phyloP scores from a whole-genome alignment of 53 echinoderm and acorn worm genomes.

The Luidia sarsii region DNA sequence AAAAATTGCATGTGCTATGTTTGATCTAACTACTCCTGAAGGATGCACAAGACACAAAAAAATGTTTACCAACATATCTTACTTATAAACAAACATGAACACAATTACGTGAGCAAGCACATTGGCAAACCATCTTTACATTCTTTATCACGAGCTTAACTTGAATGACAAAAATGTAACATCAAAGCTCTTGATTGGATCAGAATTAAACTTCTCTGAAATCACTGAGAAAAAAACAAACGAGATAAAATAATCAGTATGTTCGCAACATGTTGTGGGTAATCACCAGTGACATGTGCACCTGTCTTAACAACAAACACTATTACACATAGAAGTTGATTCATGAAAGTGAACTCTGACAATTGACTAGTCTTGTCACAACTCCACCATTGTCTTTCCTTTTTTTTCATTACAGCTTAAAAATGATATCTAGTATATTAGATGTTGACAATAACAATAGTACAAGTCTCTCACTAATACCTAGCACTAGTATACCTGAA shows the following conservation, averaged over 20 bases:
- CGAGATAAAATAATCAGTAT: not conserved
- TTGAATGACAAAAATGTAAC: not conserved
- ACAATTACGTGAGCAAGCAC: conserved; percentile 2
- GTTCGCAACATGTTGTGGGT: not conserved
- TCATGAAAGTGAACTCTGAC: not conserved
- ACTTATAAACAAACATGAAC: not conserved
- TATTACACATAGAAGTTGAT: not conserved
- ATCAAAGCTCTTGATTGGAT: not conserved
- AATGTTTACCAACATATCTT: not conserved
- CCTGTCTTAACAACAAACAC: conserved; percentile 18
- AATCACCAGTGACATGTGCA: not conserved
- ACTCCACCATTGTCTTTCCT: conserved; percentile 4
- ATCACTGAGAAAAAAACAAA: not conserved
- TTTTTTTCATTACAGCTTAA: conserved; percentile 28
- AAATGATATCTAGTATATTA: conserved; percentile 50
- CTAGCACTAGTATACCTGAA: conserved; percentile 56
- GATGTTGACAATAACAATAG: conserved; percentile 56
- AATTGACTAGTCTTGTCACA: not conserved
- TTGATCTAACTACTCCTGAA: too few relatives aligned
- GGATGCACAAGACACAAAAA: too few relatives aligned
- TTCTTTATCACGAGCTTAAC: not conserved
- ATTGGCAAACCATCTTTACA: not conserved
- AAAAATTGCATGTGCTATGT: too few relatives aligned
- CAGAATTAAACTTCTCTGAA: not conserved
- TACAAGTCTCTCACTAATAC: conserved; percentile 51